Percentiles rank a stretch among this genome's conserved stretches.
phyloP scores from a whole-genome alignment of 2,797 vertebrate genomes.

The Paguma larvata region DNA sequence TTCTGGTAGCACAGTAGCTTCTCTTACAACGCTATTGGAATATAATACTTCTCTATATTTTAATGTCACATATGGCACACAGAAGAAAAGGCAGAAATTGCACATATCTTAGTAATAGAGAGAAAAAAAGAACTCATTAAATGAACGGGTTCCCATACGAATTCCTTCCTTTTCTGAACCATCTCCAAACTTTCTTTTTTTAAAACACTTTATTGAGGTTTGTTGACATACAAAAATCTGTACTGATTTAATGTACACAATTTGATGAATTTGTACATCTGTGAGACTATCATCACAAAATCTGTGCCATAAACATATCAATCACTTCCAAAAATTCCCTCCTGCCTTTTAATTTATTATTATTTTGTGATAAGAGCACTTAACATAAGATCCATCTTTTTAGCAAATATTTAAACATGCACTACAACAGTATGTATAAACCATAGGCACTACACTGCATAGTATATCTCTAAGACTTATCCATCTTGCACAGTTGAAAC shows the following conservation, averaged over 20 bases:
- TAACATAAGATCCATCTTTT: neutral
- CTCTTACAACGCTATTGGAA: neutral
- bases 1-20: neutral
- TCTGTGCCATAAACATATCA: neutral
- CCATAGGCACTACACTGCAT: neutral
- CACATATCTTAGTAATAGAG: neutral
- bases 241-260: neutral
- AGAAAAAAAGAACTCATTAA: slow-evolving; percentile 23
- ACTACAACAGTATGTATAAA: neutral
- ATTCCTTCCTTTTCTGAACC: neutral
- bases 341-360: neutral
- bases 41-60: neutral
- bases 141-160: neutral
- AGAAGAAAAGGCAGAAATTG: slow-evolving; percentile 44
- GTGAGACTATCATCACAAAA: neutral
- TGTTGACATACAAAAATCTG: neutral
- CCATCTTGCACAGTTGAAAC: neutral
- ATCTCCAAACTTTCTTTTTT: neutral
- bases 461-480: neutral
- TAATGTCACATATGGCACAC: slow-evolving; percentile 24
- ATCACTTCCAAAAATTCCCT: neutral
- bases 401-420: neutral
- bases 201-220: neutral
- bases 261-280: neutral
- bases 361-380: slow-evolving; percentile 14